A percentile compares a stretch with the other conserved stretches of the same genome.
Conservation (phyloP, 2,797 vertebrate genomes). For the Peromyscus melanophrys region DNA sequence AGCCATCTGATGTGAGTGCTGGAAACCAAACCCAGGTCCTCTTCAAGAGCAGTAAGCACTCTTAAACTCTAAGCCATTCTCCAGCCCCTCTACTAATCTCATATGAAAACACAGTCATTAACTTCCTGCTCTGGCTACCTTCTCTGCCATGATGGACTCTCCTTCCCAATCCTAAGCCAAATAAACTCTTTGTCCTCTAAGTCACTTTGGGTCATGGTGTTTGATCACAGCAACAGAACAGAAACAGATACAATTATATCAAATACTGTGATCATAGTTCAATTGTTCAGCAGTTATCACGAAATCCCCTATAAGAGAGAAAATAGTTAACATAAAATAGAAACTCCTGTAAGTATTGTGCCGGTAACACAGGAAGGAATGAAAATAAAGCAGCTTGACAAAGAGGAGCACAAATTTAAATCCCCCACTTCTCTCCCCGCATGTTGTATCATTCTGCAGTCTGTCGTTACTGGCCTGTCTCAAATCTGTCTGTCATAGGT, state of each 20-base stretch:
- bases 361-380: neutral
- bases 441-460: neutral
- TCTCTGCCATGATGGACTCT: neutral
- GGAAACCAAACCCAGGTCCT: no score
- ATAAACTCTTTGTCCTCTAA: neutral
- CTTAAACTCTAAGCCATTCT: no score
- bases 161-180: neutral
- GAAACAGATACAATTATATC: neutral
- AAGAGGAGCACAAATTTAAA: neutral
- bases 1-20: neutral
- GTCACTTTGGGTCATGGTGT: neutral
- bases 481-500: neutral
- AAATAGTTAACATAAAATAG: neutral
- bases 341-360: neutral
- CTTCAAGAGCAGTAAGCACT: no score
- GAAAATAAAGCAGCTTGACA: neutral
- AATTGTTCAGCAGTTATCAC: neutral
- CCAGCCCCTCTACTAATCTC: no score
- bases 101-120: no score
- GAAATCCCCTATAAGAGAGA: constrained; percentile 11
- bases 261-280: no score
- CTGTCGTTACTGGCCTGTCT: neutral
- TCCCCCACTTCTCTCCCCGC: neutral
- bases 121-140: neutral
- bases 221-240: neutral